These are phyloP conservation scores for Orycteropus afer DNA, from an alignment of 2,113 vertebrate species.

Conservation along the genomic window DNA sequence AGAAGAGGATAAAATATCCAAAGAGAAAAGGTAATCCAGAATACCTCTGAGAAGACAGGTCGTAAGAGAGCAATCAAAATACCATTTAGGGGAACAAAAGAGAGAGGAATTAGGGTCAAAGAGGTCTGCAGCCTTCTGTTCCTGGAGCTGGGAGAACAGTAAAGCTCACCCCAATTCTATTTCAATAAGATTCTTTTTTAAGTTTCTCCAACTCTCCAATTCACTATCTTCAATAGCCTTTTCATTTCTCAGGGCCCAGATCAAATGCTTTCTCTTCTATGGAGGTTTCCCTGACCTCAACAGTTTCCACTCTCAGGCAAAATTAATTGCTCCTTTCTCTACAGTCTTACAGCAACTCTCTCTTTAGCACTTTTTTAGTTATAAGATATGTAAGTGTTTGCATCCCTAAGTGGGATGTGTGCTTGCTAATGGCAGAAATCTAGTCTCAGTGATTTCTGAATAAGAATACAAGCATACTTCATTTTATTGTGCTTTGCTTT, in stretches of 20 bases:
- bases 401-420: constrained; percentile 31
- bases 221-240: constrained; percentile 62
- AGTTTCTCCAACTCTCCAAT: constrained; percentile 57
- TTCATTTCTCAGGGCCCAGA: constrained; percentile 55
- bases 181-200: constrained; percentile 47
- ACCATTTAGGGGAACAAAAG: constrained; percentile 48
- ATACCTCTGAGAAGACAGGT: not conserved
- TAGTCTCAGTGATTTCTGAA: not conserved
- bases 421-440: not conserved
- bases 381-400: not conserved
- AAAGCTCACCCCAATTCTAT: constrained; percentile 46
- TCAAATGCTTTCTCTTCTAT: constrained; percentile 57
- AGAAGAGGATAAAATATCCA: not conserved
- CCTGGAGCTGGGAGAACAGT: constrained; percentile 31
- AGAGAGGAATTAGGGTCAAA: constrained; percentile 24
- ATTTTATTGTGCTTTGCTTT: too few species aligned
- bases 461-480: too few species aligned
- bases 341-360: not conserved
- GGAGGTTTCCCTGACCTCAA: constrained; percentile 6
- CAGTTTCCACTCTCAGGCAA: constrained; percentile 3
- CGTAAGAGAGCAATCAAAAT: constrained; percentile 53
- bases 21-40: not conserved
- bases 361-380: not conserved
- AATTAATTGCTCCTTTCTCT: constrained; percentile 57
- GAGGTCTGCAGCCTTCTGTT: not conserved